Base-by-base conservation (phyloP, 2,797 vertebrate genomes). In the Allobates femoralis region DNA sequence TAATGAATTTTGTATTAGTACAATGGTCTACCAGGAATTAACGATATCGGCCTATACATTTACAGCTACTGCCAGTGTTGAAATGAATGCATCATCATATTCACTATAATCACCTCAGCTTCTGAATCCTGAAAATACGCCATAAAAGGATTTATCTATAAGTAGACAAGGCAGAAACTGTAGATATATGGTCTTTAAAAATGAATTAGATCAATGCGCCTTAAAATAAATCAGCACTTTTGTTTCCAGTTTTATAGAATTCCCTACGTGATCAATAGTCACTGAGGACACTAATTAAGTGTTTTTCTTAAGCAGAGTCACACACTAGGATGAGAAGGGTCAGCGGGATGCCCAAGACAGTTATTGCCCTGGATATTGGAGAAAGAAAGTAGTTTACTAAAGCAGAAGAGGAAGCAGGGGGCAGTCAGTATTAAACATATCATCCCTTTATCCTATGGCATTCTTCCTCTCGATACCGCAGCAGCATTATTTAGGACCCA, bases 211-310 rank as follows among this genome's bases (percentile, higher is more conserved):
- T 71, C 34, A 71, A 71, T 71, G 34, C 67, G 23, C 21, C 41
- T 71, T 41, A 41, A 41, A 71, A 23, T 21, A 71, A 23, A 71
- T 71, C 67, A 71, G 34, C 67, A 32, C 19, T 71, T 71, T 71
- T 41, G 67, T 71, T 71, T 71, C 21, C 18, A 37, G 67, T 71
- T 71, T 41, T 71, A 21, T 23, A 37, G 34, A 71, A 71, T n/a
- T 71, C 67, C 34, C 67, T 14, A 19, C n/a, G 34, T 41, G 67
- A 71, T 41, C 67, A 71, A 71, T 71, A 71, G 19, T n/a, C 32
- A 41, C 67, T 71, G 67, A 71, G 67, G 67, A 71, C 34, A 71
- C 19, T 71, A 71, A 71, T 71, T 71, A 71, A 37, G 67, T 71
- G 34, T 7, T 71, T 71, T 34, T 71, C 34, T 71, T 71, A 71